Percentiles rank a stretch among this genome's conserved stretches.
These are phyloP conservation scores for Aphidius colemani DNA, from an alignment of 2,888 invertebrate species.

Conservation along the genomic window DNA sequence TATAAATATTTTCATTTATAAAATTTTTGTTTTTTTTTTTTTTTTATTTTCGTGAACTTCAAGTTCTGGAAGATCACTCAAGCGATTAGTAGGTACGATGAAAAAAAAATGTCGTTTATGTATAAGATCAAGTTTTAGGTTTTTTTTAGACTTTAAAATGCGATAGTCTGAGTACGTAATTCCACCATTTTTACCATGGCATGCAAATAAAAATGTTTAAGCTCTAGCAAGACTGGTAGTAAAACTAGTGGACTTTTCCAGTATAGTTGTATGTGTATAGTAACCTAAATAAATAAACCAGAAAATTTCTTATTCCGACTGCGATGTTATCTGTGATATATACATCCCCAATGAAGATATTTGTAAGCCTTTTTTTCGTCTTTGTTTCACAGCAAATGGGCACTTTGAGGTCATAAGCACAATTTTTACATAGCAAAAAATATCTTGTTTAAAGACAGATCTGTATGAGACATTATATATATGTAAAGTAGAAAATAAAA, in stretches of 20 bases:
- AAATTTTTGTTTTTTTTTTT: too few species aligned
- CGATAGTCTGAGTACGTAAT: neutral
- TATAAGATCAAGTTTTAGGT: slow-evolving; percentile 6
- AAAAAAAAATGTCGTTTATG: neutral
- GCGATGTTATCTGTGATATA: slow-evolving; percentile 14
- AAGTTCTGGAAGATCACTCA: slow-evolving; percentile 22
- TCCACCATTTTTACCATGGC: neutral
- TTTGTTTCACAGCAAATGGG: neutral
- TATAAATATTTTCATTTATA: too few species aligned
- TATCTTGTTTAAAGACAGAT: too few species aligned
- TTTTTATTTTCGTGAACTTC: too few species aligned
- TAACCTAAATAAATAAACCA: slow-evolving; percentile 15
- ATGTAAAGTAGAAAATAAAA: too few species aligned
- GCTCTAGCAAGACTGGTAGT: neutral
- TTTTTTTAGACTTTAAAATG: neutral
- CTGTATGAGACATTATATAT: too few species aligned
- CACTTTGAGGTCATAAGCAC: neutral
- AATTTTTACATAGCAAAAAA: too few species aligned
- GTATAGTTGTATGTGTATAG: neutral
- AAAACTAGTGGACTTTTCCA: neutral
- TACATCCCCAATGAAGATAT: slow-evolving; percentile 12
- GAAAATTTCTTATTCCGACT: slow-evolving; percentile 22
- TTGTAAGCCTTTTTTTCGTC: slow-evolving; percentile 5
- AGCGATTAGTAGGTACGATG: slow-evolving; percentile 31
- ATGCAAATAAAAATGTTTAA: slow-evolving; percentile 1